Conservation (phyloP, 1,140 invertebrate genomes). For the Diuraphis noxia region DNA sequence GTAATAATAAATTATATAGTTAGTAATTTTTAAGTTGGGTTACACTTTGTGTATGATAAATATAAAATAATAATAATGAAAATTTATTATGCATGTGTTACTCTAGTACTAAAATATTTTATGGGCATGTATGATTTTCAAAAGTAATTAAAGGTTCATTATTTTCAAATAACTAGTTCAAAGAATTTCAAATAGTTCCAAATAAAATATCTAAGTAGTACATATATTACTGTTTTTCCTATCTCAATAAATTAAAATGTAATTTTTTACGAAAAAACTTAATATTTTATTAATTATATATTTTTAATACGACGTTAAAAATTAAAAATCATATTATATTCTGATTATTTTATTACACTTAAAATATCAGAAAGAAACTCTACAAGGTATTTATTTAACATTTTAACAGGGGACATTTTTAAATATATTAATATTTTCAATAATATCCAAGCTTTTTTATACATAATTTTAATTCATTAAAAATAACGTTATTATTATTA, state of each 20-base stretch:
- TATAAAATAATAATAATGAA: not conserved
- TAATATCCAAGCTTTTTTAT: no score
- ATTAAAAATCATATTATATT: no score
- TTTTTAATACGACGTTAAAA: no score
- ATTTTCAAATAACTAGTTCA: not conserved
- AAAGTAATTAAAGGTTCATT: not conserved
- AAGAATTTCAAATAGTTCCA: not conserved
- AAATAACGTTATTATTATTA: no score
- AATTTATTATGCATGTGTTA: not conserved
- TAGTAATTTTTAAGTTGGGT: not conserved
- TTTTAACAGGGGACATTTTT: no score
- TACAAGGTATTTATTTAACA: no score
- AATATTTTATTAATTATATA: no score
- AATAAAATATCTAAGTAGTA: not conserved
- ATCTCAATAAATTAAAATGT: not conserved
- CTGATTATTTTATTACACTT: no score
- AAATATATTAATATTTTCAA: no score
- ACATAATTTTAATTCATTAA: no score
- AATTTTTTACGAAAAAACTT: not conserved
- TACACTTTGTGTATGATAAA: not conserved
- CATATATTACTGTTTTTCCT: not conserved
- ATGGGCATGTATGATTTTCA: not conserved
- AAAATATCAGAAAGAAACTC: no score
- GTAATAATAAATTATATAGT: not conserved
- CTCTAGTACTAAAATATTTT: not conserved